These are phyloP conservation scores for Tympanuchus pallidicinctus DNA, from an alignment of 2,113 vertebrate species.

Conservation along the genomic window DNA sequence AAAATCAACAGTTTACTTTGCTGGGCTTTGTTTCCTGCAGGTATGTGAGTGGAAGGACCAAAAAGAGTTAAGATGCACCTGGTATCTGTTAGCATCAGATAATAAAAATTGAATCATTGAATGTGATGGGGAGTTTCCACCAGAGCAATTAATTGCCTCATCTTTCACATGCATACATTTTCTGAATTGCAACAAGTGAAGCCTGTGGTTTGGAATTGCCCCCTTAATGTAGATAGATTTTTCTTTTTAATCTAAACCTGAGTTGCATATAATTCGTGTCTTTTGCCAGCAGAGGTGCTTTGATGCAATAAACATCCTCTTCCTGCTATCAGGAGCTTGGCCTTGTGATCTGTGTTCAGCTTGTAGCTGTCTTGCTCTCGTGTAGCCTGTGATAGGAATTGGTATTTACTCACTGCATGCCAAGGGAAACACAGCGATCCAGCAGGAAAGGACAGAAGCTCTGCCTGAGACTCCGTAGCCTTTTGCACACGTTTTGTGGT, in stretches of 20 bases:
- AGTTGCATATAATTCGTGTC: not conserved
- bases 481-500: not conserved
- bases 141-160: not conserved
- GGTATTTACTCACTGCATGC: not conserved
- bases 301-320: slow-evolving; percentile 1
- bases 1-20: slow-evolving; percentile 8
- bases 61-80: not conserved
- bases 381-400: not conserved
- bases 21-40: not conserved
- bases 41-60: not conserved
- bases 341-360: not conserved
- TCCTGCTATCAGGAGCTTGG: not conserved
- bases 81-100: not conserved
- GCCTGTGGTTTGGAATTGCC: not conserved
- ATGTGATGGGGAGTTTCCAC: not conserved
- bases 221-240: not conserved
- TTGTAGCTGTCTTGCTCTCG: not conserved
- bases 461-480: accelerated
- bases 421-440: not conserved
- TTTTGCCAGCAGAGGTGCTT: not conserved
- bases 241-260: not conserved
- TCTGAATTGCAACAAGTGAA: not conserved
- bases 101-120: not conserved
- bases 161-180: not conserved
- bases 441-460: accelerated